A percentile compares a stretch with the other conserved stretches of the same genome.
Conservation (phyloP, 2,888 invertebrate genomes). For the Petrolisthes manimaculis region DNA sequence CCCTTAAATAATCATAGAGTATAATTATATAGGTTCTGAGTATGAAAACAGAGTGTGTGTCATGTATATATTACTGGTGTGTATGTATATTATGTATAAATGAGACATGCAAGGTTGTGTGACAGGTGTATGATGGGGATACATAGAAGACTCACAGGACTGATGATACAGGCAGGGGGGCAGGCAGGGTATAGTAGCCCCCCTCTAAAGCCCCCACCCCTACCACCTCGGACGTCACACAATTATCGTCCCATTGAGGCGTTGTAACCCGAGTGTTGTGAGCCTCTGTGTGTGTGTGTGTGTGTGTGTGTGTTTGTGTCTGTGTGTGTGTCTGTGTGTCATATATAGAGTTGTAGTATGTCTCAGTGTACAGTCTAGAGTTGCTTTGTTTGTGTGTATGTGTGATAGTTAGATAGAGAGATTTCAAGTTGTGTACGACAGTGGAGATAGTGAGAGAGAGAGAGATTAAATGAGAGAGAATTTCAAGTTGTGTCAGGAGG, state of each 20-base stretch:
- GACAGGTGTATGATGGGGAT: too few species aligned
- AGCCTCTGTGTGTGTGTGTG: constrained; percentile 10
- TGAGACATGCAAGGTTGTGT: too few species aligned
- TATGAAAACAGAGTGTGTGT: too few species aligned
- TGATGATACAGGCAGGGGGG: not conserved
- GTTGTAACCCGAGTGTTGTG: constrained; percentile 37
- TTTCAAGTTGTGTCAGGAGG: not conserved
- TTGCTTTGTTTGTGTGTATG: too few species aligned
- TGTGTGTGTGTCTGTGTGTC: not conserved
- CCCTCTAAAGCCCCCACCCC: not conserved
- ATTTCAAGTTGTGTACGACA: not conserved
- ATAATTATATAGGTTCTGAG: too few species aligned
- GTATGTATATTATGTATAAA: too few species aligned
- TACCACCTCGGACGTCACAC: constrained; percentile 17
- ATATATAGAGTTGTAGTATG: too few species aligned
- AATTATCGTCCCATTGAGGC: constrained; percentile 37
- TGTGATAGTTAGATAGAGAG: not conserved
- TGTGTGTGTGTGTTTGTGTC: constrained; percentile 14
- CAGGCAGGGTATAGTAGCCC: not conserved
- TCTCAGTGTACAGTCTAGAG: too few species aligned
- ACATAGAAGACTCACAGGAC: too few species aligned
- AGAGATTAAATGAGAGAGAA: not conserved
- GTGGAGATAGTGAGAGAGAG: not conserved
- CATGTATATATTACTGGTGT: too few species aligned
- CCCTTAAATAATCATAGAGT: too few species aligned